Percentiles rank a stretch among this genome's conserved stretches.
Conservation (phyloP, 2,113 vertebrate species). For the Mionectes macconnelli region DNA sequence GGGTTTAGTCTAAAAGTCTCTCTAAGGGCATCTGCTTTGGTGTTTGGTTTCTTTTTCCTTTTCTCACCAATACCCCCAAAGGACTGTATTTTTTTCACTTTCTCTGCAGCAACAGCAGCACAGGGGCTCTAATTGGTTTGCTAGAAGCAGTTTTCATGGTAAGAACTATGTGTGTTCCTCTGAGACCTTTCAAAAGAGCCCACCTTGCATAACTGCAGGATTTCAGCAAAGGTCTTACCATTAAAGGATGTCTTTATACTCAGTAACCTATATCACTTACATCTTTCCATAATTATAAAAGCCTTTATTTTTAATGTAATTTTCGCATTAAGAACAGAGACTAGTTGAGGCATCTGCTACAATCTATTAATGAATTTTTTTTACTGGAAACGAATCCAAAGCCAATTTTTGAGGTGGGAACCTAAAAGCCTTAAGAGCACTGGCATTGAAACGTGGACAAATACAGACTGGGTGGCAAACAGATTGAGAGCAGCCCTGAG, state of each 20-base stretch:
- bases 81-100: neutral
- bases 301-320: constrained; percentile 28
- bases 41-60: neutral
- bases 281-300: neutral
- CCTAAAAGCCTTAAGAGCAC: neutral
- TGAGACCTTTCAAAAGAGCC: neutral
- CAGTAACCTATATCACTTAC: neutral
- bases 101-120: neutral
- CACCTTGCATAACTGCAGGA: neutral
- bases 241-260: constrained; percentile 8
- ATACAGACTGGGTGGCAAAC: neutral
- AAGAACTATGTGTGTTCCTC: neutral
- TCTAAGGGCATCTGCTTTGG: neutral
- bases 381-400: constrained; percentile 2
- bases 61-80: neutral
- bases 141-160: neutral
- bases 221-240: neutral
- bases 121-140: neutral
- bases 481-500: neutral
- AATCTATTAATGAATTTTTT: neutral
- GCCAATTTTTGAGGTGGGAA: neutral
- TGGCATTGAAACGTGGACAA: neutral
- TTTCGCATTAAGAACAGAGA: neutral
- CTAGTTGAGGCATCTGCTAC: neutral
- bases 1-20: neutral